Percentiles rank a stretch among this genome's conserved stretches.
Conservation (phyloP, 64 coral and sea anemone species). For the Pocillopora verrucosa region DNA sequence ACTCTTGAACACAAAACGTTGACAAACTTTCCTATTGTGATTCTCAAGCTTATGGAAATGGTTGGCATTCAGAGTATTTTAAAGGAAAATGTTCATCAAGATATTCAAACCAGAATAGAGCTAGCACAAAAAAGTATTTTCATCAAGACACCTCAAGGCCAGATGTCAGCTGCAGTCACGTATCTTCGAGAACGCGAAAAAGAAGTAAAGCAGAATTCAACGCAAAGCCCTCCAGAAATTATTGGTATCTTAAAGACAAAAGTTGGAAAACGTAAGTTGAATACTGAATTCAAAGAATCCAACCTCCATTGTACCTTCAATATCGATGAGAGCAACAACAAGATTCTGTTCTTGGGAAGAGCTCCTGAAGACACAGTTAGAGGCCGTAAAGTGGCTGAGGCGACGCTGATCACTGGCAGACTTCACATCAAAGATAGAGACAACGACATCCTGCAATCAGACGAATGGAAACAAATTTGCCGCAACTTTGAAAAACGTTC, state of each 20-base stretch:
- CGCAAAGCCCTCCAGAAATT: background rate
- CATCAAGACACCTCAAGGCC: background rate
- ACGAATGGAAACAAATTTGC: background rate
- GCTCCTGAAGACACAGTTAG: background rate
- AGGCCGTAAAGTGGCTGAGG: background rate
- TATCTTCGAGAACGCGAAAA: background rate
- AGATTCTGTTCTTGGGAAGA: background rate
- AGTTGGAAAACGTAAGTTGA: slow-evolving; percentile 8
- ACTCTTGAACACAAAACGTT: slow-evolving; percentile 10
- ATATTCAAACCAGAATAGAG: background rate
- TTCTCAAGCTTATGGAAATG: background rate
- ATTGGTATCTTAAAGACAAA: slow-evolving; percentile 3
- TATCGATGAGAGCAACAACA: background rate
- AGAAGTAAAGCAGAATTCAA: background rate
- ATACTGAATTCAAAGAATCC: background rate
- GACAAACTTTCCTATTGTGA: background rate
- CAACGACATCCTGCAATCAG: background rate
- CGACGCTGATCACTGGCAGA: background rate
- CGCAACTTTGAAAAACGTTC: background rate
- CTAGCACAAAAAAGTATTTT: slow-evolving; percentile 2
- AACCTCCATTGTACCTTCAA: background rate
- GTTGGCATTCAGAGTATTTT: background rate
- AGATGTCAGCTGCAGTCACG: background rate
- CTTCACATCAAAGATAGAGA: background rate
- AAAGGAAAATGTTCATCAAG: background rate